Base-by-base conservation (phyloP, 2,797 vertebrate genomes). In the Gymnodraco acuticeps region DNA sequence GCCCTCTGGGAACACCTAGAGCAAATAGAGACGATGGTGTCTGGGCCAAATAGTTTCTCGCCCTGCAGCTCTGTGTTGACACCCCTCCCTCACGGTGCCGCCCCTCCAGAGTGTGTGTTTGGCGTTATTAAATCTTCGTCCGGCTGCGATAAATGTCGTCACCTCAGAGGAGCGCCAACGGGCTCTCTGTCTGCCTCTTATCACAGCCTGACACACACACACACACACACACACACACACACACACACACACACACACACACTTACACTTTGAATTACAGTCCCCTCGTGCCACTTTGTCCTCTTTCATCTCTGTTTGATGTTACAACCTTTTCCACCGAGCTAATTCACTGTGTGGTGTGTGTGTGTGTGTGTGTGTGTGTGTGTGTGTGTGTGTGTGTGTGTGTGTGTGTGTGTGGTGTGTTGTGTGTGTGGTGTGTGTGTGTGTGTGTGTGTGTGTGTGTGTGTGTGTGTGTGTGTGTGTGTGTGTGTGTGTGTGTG, bases 171-270 rank as follows among this genome's bases (percentile, higher is more conserved):
- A 71, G 65, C 2, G 48, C 73, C 54, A 17, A 60, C 66, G 38
- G 78, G 62, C 55, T 10, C 61, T 47, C 68, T 76, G 82, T 75
- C 70, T 81, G 76, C 75, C 20, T 64, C 82, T 89, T 92, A 89
- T 82, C 77, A 51, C 83, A 41, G 65, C 54, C 70, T 71, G 65
- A 83, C 71, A 62, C 73, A 70, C 17, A 51, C 12, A 53, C 70
- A 70, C 65, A 27, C 23, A 23, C 23, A 23, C 23, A 23, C 23
- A 23, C 23, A 23, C 23, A 23, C 23, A 23, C 23, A 23, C 23
- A 23, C 23, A 23, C 23, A 23, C 23, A 23, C 23, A 23, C 23
- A 3, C 23, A 23, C 23, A 23, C 23, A 23, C 23, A 23, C 23
- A 23, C 23, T 23, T 23, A 23, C 3, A 23, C 23, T 3, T 23